Conservation (phyloP, 2,113 vertebrate genomes). For the Enhydra lutris region DNA sequence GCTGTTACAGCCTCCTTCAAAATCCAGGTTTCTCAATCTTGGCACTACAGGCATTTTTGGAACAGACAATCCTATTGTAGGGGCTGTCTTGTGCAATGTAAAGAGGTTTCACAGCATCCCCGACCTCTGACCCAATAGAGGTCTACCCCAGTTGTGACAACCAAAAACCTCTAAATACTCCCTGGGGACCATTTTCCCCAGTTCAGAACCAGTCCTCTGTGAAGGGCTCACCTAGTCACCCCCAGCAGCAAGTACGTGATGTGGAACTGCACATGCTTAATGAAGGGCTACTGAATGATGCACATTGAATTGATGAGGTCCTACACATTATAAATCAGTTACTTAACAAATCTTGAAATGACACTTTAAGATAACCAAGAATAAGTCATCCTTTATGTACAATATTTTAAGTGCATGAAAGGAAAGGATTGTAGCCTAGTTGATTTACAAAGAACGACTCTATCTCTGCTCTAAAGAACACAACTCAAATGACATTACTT, state of each 20-base stretch:
- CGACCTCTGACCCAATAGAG: not conserved
- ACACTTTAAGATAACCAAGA: not conserved
- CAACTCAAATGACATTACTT: conserved; percentile 19
- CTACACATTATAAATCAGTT: not conserved
- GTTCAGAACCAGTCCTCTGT: not conserved
- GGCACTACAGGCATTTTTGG: not conserved
- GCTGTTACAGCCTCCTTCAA: not conserved
- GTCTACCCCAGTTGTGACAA: not conserved
- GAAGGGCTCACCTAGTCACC: not conserved
- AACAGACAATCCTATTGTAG: not conserved
- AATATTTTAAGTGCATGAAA: not conserved
- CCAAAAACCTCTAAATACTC: not conserved
- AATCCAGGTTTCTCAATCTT: not conserved
- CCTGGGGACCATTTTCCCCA: fast-evolving
- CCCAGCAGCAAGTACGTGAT: not conserved
- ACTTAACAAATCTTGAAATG: not conserved
- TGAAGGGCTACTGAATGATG: not conserved
- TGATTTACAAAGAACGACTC: not conserved
- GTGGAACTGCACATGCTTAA: not conserved
- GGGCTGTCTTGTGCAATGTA: fast-evolving
- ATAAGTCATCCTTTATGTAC: not conserved
- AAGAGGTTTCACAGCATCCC: no score
- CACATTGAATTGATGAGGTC: not conserved
- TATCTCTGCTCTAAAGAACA: conserved; percentile 9
- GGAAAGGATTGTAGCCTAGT: not conserved